Conservation (phyloP, 64 coral and sea anemone species). For the Porites lutea region DNA sequence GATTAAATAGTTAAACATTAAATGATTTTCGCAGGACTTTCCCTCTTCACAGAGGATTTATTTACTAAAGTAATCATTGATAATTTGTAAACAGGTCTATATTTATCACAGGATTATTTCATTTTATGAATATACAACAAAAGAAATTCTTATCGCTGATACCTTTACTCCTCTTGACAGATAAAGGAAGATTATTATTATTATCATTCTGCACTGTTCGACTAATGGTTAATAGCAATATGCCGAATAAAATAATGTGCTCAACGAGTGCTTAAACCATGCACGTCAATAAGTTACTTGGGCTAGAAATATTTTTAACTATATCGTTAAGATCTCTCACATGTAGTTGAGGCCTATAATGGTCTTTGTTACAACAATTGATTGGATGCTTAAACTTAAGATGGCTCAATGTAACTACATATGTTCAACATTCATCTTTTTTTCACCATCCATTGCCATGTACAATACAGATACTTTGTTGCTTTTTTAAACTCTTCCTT, state of each 20-base stretch:
- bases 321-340: too few relatives aligned
- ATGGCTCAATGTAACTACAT: too few relatives aligned
- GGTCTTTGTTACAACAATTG: too few relatives aligned
- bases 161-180: neutral
- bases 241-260: neutral
- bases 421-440: too few relatives aligned
- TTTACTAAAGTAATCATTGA: neutral
- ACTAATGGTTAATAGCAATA: neutral
- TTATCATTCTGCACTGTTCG: neutral
- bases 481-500: too few relatives aligned
- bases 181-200: conserved; percentile 2
- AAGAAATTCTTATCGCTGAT: neutral
- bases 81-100: neutral
- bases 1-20: too few relatives aligned
- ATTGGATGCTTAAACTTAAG: too few relatives aligned
- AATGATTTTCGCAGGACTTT: neutral
- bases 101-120: neutral
- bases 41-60: neutral
- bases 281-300: neutral
- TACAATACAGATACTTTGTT: too few relatives aligned
- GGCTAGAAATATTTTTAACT: neutral
- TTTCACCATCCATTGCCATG: too few relatives aligned
- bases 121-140: neutral
- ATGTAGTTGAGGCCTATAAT: too few relatives aligned
- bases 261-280: neutral